A percentile compares a stretch with the other conserved stretches of the same genome.
Conservation (phyloP, 2,888 invertebrate genomes). For the Scrobipalpa costella region DNA sequence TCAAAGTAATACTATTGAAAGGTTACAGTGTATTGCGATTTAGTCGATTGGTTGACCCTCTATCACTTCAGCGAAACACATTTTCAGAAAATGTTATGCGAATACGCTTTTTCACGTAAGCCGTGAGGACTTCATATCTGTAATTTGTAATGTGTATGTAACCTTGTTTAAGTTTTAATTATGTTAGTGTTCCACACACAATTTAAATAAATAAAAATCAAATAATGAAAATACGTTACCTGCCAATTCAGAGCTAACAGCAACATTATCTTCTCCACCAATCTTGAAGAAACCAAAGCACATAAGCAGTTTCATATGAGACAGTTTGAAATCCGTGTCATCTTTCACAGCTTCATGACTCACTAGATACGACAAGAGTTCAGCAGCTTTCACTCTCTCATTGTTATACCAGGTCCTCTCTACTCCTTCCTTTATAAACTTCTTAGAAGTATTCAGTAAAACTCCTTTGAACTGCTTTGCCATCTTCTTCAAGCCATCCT, state of each 20-base stretch:
- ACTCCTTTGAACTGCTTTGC: constrained; percentile 83
- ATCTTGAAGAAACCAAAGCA: constrained; percentile 83
- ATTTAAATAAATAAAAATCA: background rate
- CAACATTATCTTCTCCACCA: constrained; percentile 68
- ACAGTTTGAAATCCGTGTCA: constrained; percentile 84
- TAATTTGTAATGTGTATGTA: too few species aligned
- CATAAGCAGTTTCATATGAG: constrained; percentile 84
- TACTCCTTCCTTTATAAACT: constrained; percentile 70
- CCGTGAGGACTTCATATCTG: too few species aligned
- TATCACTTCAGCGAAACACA: too few species aligned
- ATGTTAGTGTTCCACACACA: background rate
- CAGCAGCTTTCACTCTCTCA: constrained; percentile 85
- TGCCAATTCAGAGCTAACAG: constrained; percentile 82
- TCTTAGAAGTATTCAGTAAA: constrained; percentile 77
- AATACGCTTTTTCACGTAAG: too few species aligned
- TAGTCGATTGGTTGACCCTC: too few species aligned
- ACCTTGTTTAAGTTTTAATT: too few species aligned
- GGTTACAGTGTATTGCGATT: too few species aligned
- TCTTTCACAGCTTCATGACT: constrained; percentile 75
- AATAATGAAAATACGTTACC: constrained; percentile 56
- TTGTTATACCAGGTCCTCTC: constrained; percentile 84
- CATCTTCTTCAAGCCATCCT: constrained; percentile 83
- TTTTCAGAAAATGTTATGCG: too few species aligned
- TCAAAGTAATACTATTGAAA: too few species aligned
- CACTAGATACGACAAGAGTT: constrained; percentile 72